Evolutionary conservation across 2,797 vertebrate genomes (phyloP), one percentile per base, ranked within the genome.

Genomic region (Rhyacichthys aspro): DNA sequence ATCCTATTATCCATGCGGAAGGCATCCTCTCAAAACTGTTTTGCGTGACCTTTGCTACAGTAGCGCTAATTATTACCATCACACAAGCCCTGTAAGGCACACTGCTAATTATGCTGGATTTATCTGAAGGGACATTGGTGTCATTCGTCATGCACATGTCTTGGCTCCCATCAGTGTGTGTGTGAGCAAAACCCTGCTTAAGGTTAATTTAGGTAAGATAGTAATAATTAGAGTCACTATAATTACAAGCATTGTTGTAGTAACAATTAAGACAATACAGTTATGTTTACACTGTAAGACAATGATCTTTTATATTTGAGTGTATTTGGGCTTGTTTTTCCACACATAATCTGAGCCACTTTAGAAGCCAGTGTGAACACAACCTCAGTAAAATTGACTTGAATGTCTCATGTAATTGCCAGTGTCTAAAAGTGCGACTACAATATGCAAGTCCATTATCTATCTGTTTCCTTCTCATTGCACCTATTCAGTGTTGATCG

Each of bases 11-110:
- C 88, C 83, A 90, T 90, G 90, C 84, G 76, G 91, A 89, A 86
- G 62, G 89, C 90, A 92, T 93, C 83, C 89, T 92, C 92, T 85
- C 91, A 91, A 93, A 95, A 95, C 92, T 94, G 94, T 94, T 94
- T 94, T 92, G 90, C 53, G 28, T 59, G 92, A 96, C 93, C 95
- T 96, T 95, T 93, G 91, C 88, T 93, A 92, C 89, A 89, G 91
- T 92, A 91, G 84, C 89, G 91, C 93, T 95, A 94, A 96, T 96
- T 95, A 96, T 95, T 94, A 93, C 91, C 92, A 95, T 95, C 89
- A 91, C 85, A 89, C 87, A 88, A 91, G 89, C 91, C 91, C 91
- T 94, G 93, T 93, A 94, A 95, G 94, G 90, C 91, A 93, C 90
- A 90, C 88, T 89, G 92, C 92, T 95, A 97, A 97, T 97, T 98